Percentiles rank a stretch among this genome's conserved stretches.
Evolutionary conservation across 2,797 vertebrate genomes (phyloP).

Genomic region (Lepilemur septentrionalis): DNA sequence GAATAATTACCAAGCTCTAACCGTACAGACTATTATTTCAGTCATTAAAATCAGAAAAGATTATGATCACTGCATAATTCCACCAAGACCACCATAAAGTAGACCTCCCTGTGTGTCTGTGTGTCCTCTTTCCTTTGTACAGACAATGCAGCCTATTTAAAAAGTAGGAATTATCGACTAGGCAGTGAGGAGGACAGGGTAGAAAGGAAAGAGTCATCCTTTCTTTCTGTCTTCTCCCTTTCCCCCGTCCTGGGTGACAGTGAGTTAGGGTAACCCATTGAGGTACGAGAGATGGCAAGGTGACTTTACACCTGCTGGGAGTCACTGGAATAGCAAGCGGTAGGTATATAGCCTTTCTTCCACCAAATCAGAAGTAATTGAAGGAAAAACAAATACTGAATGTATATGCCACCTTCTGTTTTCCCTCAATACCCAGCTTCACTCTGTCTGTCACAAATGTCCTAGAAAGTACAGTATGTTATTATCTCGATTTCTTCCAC

Average conservation of each 20-base stretch:
- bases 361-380: not conserved
- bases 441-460: not conserved
- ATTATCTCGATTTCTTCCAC: not conserved
- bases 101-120: not conserved
- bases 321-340: not conserved
- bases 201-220: not conserved
- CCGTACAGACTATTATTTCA: not conserved
- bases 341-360: not conserved
- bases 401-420: not conserved
- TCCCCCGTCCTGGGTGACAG: not conserved
- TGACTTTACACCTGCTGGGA: not conserved
- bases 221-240: not conserved
- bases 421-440: not conserved
- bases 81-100: not conserved
- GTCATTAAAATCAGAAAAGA: slow-evolving; percentile 1
- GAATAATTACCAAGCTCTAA: not conserved
- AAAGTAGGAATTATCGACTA: not conserved
- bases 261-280: not conserved
- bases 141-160: not conserved
- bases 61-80: not conserved
- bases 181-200: not conserved
- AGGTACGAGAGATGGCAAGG: not conserved
- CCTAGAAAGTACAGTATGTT: not conserved
- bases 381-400: not conserved
- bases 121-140: no score